These are phyloP conservation scores for Drosophila pegasa DNA, from an alignment of 2,888 invertebrate genomes.

Conservation along the genomic window DNA sequence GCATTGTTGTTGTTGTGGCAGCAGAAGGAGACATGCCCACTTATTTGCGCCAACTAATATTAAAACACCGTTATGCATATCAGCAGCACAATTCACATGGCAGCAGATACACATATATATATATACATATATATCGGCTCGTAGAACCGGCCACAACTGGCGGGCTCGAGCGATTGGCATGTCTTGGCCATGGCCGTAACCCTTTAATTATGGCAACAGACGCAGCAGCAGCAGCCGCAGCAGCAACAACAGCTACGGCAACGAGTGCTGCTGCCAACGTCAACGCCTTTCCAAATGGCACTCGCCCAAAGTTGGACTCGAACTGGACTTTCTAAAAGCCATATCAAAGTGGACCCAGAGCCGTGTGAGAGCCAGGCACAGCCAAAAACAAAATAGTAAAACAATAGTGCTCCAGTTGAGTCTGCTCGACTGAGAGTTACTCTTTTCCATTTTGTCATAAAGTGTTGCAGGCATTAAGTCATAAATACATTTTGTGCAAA, in stretches of 20 bases:
- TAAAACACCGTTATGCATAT: conserved; percentile 81
- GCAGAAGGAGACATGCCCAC: conserved; percentile 64
- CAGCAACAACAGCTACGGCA: conserved; percentile 27
- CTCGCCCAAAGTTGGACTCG: conserved; percentile 47
- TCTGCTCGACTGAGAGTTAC: not conserved
- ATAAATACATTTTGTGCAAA: not conserved
- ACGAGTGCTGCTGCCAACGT: conserved; percentile 53
- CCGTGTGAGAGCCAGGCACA: conserved; percentile 31
- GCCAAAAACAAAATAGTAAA: conserved; percentile 23
- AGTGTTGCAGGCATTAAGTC: not conserved
- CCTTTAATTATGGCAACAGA: conserved; percentile 77
- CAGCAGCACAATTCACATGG: conserved; percentile 67
- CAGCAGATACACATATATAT: conserved; percentile 3
- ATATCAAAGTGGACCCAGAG: conserved; percentile 58
- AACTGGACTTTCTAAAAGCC: conserved; percentile 69
- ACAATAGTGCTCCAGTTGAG: conserved; percentile 20
- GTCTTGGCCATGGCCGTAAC: conserved; percentile 75
- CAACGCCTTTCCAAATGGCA: conserved; percentile 80
- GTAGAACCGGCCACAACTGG: conserved; percentile 34
- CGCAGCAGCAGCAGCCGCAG: conserved; percentile 20
- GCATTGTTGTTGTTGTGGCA: conserved; percentile 30
- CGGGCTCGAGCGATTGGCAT: conserved; percentile 55
- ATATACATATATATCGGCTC: conserved; percentile 31
- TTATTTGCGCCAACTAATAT: conserved; percentile 75
- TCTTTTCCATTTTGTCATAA: not conserved